Evolutionary conservation across 2,888 invertebrate genomes (phyloP).

Genomic region (Caenorhabditis plicata): DNA sequence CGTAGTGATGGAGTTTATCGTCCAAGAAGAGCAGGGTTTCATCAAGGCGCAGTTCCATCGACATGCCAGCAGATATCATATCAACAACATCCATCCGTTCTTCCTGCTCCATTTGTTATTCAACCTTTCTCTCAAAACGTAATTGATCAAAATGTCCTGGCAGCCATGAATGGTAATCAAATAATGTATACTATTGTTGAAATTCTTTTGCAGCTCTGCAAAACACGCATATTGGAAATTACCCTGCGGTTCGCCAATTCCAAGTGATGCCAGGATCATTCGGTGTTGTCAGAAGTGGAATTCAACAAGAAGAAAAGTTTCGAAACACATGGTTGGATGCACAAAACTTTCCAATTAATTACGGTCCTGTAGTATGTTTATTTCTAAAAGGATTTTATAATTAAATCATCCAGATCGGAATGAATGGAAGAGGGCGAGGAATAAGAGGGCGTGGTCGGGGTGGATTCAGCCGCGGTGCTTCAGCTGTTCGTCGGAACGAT

Average conservation of each 20-base stretch:
- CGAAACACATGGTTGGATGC: conserved; percentile 52
- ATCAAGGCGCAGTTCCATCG: not conserved
- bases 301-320: conserved; percentile 37
- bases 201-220: conserved; percentile 6
- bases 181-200: not conserved
- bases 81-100: not conserved
- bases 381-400: too few species aligned
- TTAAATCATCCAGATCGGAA: not conserved
- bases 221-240: conserved; percentile 5
- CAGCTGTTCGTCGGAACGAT: not conserved
- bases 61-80: not conserved
- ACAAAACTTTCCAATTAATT: conserved; percentile 4
- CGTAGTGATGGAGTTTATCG: too few species aligned
- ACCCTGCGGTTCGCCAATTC: not conserved
- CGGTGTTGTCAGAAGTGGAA: conserved; percentile 7
- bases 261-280: conserved; percentile 19
- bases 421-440: not conserved
- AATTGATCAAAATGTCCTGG: conserved; percentile 8
- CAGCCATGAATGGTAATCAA: conserved; percentile 5
- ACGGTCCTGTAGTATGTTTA: not conserved
- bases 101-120: not conserved
- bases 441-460: conserved; percentile 9
- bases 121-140: conserved; percentile 1
- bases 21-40: too few species aligned
- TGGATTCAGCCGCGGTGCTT: conserved; percentile 10